These are phyloP conservation scores for Drosophila kokeensis DNA, from an alignment of 2,888 invertebrate genomes.

Conservation along the genomic window DNA sequence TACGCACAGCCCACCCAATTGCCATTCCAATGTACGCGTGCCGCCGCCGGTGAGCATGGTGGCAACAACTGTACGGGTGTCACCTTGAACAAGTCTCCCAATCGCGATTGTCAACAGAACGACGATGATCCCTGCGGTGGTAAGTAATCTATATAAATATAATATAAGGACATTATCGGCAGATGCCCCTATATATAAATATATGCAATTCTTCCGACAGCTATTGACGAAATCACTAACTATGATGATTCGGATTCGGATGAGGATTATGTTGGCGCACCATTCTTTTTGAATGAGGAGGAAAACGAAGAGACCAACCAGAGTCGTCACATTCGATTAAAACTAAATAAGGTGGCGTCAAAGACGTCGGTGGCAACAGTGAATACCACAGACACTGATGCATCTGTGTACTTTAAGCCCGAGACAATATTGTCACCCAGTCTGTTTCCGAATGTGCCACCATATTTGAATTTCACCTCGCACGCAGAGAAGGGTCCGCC, in stretches of 20 bases:
- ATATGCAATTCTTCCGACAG: slow-evolving; percentile 39
- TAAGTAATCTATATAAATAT: slow-evolving; percentile 30
- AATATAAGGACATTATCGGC: neutral
- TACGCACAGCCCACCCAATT: slow-evolving; percentile 69
- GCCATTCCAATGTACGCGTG: slow-evolving; percentile 39
- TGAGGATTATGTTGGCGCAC: slow-evolving; percentile 82
- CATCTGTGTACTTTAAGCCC: slow-evolving; percentile 73
- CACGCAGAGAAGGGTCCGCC: slow-evolving; percentile 87
- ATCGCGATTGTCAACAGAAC: slow-evolving; percentile 42
- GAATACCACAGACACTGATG: slow-evolving; percentile 58
- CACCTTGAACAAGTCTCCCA: slow-evolving; percentile 60
- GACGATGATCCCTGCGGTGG: slow-evolving; percentile 82
- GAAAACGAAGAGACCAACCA: slow-evolving; percentile 74
- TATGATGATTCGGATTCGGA: slow-evolving; percentile 83
- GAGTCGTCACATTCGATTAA: slow-evolving; percentile 74
- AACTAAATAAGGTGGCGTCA: slow-evolving; percentile 44
- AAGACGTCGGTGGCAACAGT: slow-evolving; percentile 59
- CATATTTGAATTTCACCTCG: slow-evolving; percentile 91
- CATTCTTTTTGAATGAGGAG: slow-evolving; percentile 77
- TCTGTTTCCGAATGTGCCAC: slow-evolving; percentile 90
- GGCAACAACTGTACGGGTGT: slow-evolving; percentile 69
- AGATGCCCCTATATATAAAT: neutral
- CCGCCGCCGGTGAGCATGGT: slow-evolving; percentile 54
- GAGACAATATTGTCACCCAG: slow-evolving; percentile 86
- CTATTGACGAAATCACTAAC: slow-evolving; percentile 81